Evolutionary conservation across 2,888 invertebrate species (phyloP).

Genomic region (Phyllotreta cruciferae): DNA sequence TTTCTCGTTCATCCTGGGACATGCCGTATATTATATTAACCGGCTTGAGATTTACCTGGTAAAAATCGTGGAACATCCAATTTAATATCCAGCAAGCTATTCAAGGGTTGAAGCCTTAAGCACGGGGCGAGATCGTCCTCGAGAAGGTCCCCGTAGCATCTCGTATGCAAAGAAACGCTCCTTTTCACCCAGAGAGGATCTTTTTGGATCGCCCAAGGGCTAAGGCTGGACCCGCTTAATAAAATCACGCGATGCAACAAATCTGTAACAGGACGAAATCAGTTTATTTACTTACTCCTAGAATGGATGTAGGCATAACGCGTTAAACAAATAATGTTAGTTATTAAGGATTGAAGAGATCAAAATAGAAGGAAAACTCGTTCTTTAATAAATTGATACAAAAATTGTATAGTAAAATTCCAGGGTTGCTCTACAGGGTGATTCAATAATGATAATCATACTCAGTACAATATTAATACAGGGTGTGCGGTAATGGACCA

Average conservation of each 20-base stretch:
- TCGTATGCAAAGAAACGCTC: conserved; percentile 81
- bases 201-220: conserved; percentile 90
- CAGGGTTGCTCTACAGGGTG: too few relatives aligned
- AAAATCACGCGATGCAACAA: conserved; percentile 86
- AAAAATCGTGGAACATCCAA: conserved; percentile 84
- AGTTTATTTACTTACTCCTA: too few relatives aligned
- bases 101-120: conserved; percentile 77
- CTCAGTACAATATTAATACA: too few relatives aligned
- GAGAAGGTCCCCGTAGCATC: conserved; percentile 81
- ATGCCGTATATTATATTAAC: background rate
- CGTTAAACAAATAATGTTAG: too few relatives aligned
- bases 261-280: conserved; percentile 66
- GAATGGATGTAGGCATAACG: too few relatives aligned
- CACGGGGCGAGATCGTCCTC: conserved; percentile 87
- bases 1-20: too few relatives aligned
- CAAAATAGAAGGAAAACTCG: too few relatives aligned
- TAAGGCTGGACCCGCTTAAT: conserved; percentile 88
- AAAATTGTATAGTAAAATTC: too few relatives aligned
- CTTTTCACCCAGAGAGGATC: conserved; percentile 83
- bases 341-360: too few relatives aligned
- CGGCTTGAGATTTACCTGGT: conserved; percentile 61
- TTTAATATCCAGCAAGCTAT: conserved; percentile 75
- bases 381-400: too few relatives aligned
- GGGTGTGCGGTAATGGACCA: too few relatives aligned
- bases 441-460: too few relatives aligned